Base-by-base conservation (phyloP, 2,113 vertebrate genomes). In the Mormoops blainvillei region DNA sequence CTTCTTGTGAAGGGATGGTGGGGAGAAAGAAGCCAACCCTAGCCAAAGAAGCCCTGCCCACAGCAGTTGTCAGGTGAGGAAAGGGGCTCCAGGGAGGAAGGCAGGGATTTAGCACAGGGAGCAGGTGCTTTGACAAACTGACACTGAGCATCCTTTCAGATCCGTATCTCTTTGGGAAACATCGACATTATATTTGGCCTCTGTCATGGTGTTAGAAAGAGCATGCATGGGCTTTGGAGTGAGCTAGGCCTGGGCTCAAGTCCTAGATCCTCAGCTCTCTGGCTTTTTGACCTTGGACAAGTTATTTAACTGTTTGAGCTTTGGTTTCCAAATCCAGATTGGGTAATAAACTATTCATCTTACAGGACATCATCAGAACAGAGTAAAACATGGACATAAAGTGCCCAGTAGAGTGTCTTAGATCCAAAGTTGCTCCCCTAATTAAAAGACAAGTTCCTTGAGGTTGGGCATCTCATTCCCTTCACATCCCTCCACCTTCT, bases 1-100 rank as follows among this genome's bases (percentile, higher is more conserved):
- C 94, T 97, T 97, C 73, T 96, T 0, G 20, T 71, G 91, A 91
- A 87, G 80, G 71, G 73, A 70, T 50, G 73, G 52, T 73, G 65
- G 56, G 56, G 28, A 96, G 90, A 94, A 85, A 78, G 90, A 97
- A 94, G 91, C 82, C 92, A 97, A 85, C 81, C 67, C 77, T 65
- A 95, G 94, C 88, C 82, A 63, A 88, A 76, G 73, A 96, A 43
- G 92, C 52, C 71, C 86, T 74, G 94, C 93, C 94, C 88, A 89
- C 0, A 2, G 50, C 26, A 38, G 83, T 68, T 87, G 73, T 83
- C 20, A 33, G 85, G 56, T 31, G 43, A 89, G 50, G 67, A 36
- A 94, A 86, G 86, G 73, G 78, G 82, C 52, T 95, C 67, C 8
- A 56, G 83, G 31, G 41, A 89, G 68, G 6, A 87, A 82, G 65